Conservation (phyloP, 2,797 vertebrate genomes). For the Arrhamphus sclerolepis region DNA sequence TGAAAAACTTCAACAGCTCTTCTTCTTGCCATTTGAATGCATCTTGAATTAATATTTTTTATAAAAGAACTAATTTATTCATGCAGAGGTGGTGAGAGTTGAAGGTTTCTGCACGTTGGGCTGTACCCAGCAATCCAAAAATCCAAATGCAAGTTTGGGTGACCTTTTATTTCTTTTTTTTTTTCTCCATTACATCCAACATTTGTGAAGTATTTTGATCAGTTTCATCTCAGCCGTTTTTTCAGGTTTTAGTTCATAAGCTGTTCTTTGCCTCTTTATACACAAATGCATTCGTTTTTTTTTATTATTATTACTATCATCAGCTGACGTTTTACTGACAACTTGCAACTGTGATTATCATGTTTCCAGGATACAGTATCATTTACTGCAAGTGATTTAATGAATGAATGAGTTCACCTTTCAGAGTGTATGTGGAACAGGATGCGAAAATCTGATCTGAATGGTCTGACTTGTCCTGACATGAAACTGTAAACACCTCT, state of each 20-base stretch:
- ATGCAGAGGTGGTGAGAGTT: not conserved
- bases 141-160: conserved; percentile 10
- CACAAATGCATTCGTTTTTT: conserved; percentile 27
- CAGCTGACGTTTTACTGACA: conserved; percentile 8
- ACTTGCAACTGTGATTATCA: conserved; percentile 14
- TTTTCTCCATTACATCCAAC: conserved; percentile 1
- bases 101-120: not conserved
- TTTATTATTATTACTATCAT: not conserved
- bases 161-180: conserved; percentile 29
- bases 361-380: conserved; percentile 13
- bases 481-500: conserved; percentile 54
- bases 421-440: conserved; percentile 9
- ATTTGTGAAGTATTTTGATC: conserved; percentile 14
- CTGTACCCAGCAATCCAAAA: not conserved
- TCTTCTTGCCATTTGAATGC: not conserved
- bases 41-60: not conserved
- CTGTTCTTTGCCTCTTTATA: conserved; percentile 13
- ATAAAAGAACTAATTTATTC: not conserved
- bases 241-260: conserved; percentile 3
- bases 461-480: conserved; percentile 37
- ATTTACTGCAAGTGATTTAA: conserved; percentile 23
- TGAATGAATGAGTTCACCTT: conserved; percentile 26
- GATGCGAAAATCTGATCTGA: conserved; percentile 22
- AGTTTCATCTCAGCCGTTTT: not conserved
- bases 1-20: not conserved